Conservation (phyloP, 1,140 invertebrate genomes). For the Ridgeia piscesae region DNA sequence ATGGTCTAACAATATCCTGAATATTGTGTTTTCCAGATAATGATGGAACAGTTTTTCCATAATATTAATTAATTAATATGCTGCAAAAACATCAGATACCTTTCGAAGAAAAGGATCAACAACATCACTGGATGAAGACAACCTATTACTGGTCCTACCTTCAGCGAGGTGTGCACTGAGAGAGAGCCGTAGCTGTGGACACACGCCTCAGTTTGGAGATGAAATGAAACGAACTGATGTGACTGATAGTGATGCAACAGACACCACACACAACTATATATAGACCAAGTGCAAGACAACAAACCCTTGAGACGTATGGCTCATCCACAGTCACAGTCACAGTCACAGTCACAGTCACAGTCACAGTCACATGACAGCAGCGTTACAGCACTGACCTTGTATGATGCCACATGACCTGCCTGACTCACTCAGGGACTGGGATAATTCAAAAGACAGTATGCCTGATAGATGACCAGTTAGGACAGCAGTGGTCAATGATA, state of each 20-base stretch:
- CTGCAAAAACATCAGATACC: too few species aligned
- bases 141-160: too few species aligned
- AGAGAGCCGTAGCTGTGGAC: neutral
- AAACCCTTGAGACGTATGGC: neutral
- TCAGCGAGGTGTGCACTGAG: too few species aligned
- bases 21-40: neutral
- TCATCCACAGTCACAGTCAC: neutral
- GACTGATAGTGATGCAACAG: neutral
- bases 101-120: too few species aligned
- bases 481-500: neutral
- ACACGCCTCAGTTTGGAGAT: neutral
- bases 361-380: neutral
- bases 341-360: too few species aligned
- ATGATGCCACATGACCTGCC: neutral
- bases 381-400: neutral
- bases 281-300: neutral
- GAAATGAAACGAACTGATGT: neutral
- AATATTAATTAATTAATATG: too few species aligned
- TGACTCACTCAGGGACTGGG: neutral
- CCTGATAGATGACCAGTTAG: neutral
- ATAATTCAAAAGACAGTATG: neutral
- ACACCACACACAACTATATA: neutral
- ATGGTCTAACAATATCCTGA: neutral
- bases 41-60: neutral
- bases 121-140: too few species aligned